Evolutionary conservation across 2,797 vertebrate genomes (phyloP).

Genomic region (Leptoclinus maculatus): DNA sequence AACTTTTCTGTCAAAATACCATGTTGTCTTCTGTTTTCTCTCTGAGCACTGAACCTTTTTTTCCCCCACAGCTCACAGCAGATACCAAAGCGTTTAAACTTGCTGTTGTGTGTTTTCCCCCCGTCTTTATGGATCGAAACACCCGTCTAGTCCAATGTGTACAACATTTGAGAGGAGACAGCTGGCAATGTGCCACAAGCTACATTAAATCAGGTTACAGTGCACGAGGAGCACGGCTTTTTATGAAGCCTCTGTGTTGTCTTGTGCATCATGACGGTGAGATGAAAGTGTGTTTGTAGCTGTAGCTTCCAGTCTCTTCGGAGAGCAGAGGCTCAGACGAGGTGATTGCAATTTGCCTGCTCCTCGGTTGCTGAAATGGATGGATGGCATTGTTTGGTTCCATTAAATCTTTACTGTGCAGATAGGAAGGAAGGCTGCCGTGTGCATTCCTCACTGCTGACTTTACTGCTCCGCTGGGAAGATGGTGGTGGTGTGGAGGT

Average conservation of each 20-base stretch:
- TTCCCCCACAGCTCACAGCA: slow-evolving; percentile 12
- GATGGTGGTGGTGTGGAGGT: slow-evolving; percentile 17
- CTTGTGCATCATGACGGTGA: slow-evolving; percentile 13
- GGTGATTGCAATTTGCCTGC: slow-evolving; percentile 60
- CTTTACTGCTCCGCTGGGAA: slow-evolving; percentile 66
- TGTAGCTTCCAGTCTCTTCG: slow-evolving; percentile 40
- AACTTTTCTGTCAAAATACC: slow-evolving; percentile 44
- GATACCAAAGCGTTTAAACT: slow-evolving; percentile 30
- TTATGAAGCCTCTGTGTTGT: slow-evolving; percentile 46
- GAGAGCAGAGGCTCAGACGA: slow-evolving; percentile 26
- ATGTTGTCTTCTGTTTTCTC: slow-evolving; percentile 13
- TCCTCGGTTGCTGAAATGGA: slow-evolving; percentile 57
- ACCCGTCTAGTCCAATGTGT: slow-evolving; percentile 9
- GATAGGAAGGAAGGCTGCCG: slow-evolving; percentile 30
- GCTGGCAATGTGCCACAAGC: slow-evolving; percentile 41
- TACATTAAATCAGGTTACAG: slow-evolving; percentile 58
- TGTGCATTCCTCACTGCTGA: slow-evolving; percentile 64
- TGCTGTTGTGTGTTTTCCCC: slow-evolving; percentile 17
- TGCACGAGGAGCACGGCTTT: slow-evolving; percentile 11
- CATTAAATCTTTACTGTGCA: slow-evolving; percentile 67
- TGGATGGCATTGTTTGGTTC: slow-evolving; percentile 62
- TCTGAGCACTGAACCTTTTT: background rate
- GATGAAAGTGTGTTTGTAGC: slow-evolving; percentile 51
- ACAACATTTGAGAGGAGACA: slow-evolving; percentile 33
- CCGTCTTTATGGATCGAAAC: slow-evolving; percentile 25